Base-by-base conservation (phyloP, 1,140 invertebrate species). In the Aphidius gifuensis region DNA sequence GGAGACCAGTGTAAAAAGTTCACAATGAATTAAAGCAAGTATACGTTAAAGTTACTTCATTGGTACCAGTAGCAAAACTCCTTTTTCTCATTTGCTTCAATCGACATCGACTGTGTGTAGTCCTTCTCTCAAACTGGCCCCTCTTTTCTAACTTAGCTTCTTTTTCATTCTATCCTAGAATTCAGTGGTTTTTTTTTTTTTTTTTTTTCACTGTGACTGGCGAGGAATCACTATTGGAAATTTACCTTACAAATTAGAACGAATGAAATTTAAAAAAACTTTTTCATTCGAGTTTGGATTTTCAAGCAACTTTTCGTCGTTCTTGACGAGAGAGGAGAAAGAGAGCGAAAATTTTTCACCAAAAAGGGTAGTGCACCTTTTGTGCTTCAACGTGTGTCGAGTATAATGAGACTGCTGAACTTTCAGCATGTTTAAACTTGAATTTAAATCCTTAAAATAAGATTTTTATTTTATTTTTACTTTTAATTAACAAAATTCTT, bases 221-320 rank as follows among this genome's bases (percentile, higher is more conserved):
- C 49, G 48, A 59, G 50, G 62, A 64, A 62, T 66, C 55, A 45
- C 64, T 66, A 66, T 66, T 66, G 64, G 64, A 66, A 66, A 66
- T 66, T 66, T 59, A 66, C 64, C 64, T 66, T 66, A 62, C 60
- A 66, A 66, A 66, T 66, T 66, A 66, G 64, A 62, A 48, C 54
- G 51, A 66, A 66, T 66, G 60, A 62, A 66, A 66, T 66, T 54
- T 55, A 66, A 66, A 62, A 62, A 66, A 45, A 58, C 58, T 61
- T 44, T n/a, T 38, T 4, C 23, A 50, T 56, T 46, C 45, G 55
- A 61, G 55, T 61, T 40, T 53, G 57, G 51, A 64, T 64, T 64
- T 64, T 64, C 58, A 23, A 38, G 8, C 16, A 53, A 53, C 6
- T 53, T 53, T 11, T 23, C 43, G 7, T 46, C 11, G 23, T 32